Percentiles rank a stretch among this genome's conserved stretches.
phyloP scores from a whole-genome alignment of 2,113 vertebrate genomes.

The Garra rufa region DNA sequence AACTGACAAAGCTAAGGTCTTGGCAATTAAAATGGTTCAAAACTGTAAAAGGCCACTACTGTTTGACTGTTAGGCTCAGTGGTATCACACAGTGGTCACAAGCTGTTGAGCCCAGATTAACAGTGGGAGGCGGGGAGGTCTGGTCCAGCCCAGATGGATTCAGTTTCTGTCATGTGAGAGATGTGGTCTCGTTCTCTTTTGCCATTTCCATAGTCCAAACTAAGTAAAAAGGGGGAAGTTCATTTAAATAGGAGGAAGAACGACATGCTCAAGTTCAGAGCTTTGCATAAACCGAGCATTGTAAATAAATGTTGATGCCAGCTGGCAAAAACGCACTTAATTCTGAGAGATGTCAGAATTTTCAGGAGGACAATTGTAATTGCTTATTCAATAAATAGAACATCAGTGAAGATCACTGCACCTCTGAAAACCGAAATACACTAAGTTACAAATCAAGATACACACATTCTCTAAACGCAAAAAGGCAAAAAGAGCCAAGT shows the following conservation, averaged over 20 bases:
- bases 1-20: constrained; percentile 23
- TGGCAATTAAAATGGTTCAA: constrained; percentile 42
- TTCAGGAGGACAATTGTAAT: neutral
- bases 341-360: neutral
- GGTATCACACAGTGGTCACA: constrained; percentile 49
- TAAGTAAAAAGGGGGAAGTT: constrained; percentile 50
- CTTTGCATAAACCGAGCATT: neutral
- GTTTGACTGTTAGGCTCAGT: constrained; percentile 31
- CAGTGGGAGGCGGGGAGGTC: constrained; percentile 31
- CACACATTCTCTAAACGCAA: too few species aligned
- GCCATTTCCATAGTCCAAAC: neutral
- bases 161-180: constrained; percentile 2
- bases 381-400: neutral
- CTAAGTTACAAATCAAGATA: too few species aligned
- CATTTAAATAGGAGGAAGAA: constrained; percentile 62
- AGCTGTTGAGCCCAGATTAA: constrained; percentile 52
- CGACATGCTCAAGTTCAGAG: neutral
- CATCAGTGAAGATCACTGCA: neutral
- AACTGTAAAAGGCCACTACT: neutral
- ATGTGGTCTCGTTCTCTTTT: constrained; percentile 17
- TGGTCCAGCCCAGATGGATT: neutral
- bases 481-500: neutral
- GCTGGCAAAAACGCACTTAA: neutral
- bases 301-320: neutral
- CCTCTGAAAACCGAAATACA: neutral